Conservation (phyloP, 2,888 invertebrate genomes). For the Thymelicus sylvestris region DNA sequence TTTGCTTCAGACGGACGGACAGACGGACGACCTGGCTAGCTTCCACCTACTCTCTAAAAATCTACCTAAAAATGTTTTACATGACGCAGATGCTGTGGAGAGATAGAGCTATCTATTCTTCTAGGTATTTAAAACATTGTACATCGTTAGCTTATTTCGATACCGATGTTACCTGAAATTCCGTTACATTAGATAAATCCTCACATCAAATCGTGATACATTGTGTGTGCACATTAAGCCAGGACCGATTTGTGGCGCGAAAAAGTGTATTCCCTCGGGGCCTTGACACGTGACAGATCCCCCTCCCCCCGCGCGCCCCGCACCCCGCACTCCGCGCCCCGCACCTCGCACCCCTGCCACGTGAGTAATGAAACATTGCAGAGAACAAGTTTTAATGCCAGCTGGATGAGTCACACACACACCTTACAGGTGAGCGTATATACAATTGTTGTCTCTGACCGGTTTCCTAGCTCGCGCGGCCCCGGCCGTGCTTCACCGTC, state of each 20-base stretch:
- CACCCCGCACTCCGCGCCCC: not conserved
- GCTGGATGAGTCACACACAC: no score
- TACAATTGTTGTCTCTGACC: not conserved
- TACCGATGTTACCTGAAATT: no score
- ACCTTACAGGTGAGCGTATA: no score
- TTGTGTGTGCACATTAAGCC: not conserved
- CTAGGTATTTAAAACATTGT: no score
- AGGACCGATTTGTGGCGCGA: not conserved
- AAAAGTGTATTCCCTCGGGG: slow-evolving; percentile 1
- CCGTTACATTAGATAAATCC: not conserved
- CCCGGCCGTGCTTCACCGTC: not conserved
- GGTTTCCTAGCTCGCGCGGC: not conserved
- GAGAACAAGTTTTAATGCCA: not conserved
- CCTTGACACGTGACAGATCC: slow-evolving; percentile 18
- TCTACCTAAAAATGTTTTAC: no score
- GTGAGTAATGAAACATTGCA: not conserved
- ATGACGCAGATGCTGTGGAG: no score
- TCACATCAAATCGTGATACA: not conserved
- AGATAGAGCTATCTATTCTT: no score
- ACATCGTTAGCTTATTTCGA: no score
- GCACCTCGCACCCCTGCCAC: not conserved
- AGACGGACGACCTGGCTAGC: no score
- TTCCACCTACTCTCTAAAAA: no score
- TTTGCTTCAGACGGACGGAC: no score
- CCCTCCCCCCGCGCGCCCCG: slow-evolving; percentile 6